These are phyloP conservation scores for Paramisgurnus dabryanus DNA, from an alignment of 2,113 vertebrate species.

Conservation along the genomic window DNA sequence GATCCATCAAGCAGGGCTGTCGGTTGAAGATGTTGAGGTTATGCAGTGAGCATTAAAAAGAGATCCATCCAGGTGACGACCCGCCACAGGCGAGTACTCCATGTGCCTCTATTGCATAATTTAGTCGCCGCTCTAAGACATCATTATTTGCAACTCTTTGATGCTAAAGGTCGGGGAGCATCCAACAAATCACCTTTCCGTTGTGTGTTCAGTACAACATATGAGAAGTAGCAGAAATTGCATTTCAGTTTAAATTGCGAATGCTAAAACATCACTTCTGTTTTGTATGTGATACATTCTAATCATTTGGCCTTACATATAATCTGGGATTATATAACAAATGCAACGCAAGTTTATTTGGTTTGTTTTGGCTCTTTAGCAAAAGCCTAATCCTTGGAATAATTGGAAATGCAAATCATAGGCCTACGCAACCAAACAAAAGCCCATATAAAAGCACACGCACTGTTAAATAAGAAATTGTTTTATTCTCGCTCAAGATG, in stretches of 20 bases:
- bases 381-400: conserved; percentile 7
- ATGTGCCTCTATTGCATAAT: conserved; percentile 21
- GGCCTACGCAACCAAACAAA: neutral
- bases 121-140: neutral
- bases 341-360: conserved; percentile 9
- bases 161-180: neutral
- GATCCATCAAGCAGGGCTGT: conserved; percentile 40
- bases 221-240: neutral
- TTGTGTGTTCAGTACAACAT: neutral
- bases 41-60: conserved; percentile 33
- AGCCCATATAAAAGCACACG: neutral
- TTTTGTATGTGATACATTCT: no score
- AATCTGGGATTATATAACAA: neutral
- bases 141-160: conserved; percentile 20
- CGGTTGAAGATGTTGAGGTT: conserved; percentile 22
- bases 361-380: conserved; percentile 12
- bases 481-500: neutral
- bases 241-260: neutral
- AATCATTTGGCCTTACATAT: no score
- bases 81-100: neutral
- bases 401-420: neutral
- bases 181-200: neutral
- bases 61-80: conserved; percentile 8
- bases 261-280: neutral
- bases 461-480: neutral